Conservation (phyloP, 2,797 vertebrate species). For the Platalea minor region DNA sequence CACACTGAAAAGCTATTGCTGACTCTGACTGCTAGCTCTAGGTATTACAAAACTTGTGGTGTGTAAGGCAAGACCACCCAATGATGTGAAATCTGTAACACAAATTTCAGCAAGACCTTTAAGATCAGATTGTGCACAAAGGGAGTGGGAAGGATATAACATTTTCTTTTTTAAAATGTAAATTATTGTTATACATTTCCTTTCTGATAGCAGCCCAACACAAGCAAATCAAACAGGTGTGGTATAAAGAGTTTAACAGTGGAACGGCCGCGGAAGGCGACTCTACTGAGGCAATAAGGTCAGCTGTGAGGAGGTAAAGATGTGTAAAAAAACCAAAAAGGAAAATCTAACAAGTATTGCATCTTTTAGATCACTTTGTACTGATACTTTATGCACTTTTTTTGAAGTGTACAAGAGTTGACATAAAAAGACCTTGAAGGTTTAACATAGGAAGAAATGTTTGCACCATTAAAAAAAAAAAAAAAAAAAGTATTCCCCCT, state of each 20-base stretch:
- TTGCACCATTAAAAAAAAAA: background rate
- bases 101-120: background rate
- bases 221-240: background rate
- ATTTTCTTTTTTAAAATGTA: background rate
- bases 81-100: background rate
- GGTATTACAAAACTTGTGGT: background rate
- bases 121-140: background rate
- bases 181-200: background rate
- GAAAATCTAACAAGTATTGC: background rate
- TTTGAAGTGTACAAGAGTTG: background rate
- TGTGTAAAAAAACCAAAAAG: background rate
- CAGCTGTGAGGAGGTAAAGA: background rate
- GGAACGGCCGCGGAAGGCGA: background rate
- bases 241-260: background rate
- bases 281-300: background rate
- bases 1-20: background rate
- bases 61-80: background rate
- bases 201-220: background rate
- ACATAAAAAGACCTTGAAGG: background rate
- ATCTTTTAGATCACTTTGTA: background rate
- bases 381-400: background rate
- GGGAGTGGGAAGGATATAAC: background rate
- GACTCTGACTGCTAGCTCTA: background rate
- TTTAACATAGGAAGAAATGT: background rate
- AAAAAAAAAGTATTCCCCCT: no score